These are phyloP conservation scores for Ricordea florida DNA, from an alignment of 92 coral and sea anemone species.

Conservation along the genomic window DNA sequence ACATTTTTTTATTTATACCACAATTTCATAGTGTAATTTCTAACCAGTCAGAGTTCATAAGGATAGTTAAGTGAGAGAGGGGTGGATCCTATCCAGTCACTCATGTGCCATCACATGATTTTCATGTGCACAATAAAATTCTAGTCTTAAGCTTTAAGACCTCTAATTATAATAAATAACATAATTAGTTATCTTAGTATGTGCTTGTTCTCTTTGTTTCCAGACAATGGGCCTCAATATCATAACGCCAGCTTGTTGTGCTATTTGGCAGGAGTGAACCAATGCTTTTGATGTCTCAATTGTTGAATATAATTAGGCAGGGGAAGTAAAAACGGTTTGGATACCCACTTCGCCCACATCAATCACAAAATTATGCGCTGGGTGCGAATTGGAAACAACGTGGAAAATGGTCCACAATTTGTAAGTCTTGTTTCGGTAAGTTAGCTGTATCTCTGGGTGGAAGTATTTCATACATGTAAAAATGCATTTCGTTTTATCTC, in stretches of 20 bases:
- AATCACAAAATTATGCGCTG: not conserved
- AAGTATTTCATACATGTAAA: not conserved
- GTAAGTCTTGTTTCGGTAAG: not conserved
- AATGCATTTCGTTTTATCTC: not conserved
- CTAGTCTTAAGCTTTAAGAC: no score
- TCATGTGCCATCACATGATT: no score
- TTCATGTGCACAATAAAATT: no score
- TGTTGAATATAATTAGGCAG: not conserved
- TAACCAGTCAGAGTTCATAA: no score
- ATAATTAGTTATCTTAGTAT: no score
- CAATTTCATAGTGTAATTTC: no score
- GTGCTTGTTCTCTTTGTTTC: not conserved
- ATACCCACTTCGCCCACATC: not conserved
- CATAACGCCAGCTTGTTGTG: not conserved
- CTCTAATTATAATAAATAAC: no score
- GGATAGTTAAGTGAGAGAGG: no score
- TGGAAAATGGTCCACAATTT: not conserved
- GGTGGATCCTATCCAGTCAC: no score
- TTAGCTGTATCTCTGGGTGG: no score
- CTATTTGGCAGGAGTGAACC: not conserved
- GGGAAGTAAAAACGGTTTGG: not conserved
- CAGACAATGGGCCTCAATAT: not conserved
- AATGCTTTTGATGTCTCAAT: not conserved
- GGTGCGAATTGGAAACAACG: not conserved
- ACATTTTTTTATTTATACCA: no score